Base-by-base conservation (phyloP, 2,797 vertebrate genomes). In the Enteromius treurensis region DNA sequence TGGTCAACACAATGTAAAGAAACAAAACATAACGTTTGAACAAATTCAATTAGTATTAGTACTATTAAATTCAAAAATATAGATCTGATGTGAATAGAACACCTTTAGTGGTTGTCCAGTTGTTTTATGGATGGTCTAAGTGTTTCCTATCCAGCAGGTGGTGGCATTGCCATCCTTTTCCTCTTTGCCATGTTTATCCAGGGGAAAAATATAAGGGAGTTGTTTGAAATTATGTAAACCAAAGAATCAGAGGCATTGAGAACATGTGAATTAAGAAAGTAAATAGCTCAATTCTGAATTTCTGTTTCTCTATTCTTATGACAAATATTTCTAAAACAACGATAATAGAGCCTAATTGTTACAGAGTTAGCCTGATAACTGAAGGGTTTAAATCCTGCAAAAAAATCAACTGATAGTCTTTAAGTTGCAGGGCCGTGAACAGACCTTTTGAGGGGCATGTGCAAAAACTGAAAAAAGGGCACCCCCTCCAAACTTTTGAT, bases 131-230 rank as follows among this genome's bases (percentile, higher is more conserved):
- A 32, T 40, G 32, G n/a, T 7, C 15, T 75, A 5, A 8, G 45
- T 68, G 47, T 75, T 55, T 23, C 49, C 14, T 47, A 29, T 69
- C 81, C 81, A 83, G 81, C 37, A 83, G 81, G 49, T 77, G 81
- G 81, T 58, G 64, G 23, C 74, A 69, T 69, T 77, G 81, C 65
- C 64, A 60, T 58, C 51, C 64, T 23, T 77, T 82, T 37, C 19
- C 32, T 8, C 37, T 19, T 42, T 13, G 53, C 23, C 2, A 74
- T 14, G 6, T 65, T 65, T 65, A 65, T 65, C 29, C 62, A 65
- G 29, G 1, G 21, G 3, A 10, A 26, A 75, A 60, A 47, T 37
- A 10, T 26, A 7, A 58, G 13, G 9, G 26, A 34, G 32, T 34
- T 37, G 37, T 53, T 37, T 23, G 6, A 55, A 75, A 26, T 76